A percentile compares a stretch with the other conserved stretches of the same genome.
Conservation (phyloP, 2,797 vertebrate genomes). For the Lithobates pipiens region DNA sequence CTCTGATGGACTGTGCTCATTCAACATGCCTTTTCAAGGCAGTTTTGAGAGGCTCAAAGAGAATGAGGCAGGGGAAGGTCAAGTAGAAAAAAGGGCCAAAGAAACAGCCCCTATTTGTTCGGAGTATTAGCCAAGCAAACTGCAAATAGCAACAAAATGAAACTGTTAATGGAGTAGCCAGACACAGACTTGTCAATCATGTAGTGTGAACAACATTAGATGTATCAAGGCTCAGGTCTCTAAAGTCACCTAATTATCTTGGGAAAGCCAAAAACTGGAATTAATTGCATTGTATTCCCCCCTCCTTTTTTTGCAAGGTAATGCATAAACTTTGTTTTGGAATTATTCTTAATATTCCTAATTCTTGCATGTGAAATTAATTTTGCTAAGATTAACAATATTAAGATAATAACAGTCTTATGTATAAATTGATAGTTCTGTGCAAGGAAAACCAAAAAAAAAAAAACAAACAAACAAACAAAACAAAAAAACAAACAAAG, state of each 20-base stretch:
- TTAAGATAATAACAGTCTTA: too few species aligned
- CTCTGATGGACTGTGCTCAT: constrained; percentile 95
- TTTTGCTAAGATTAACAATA: too few species aligned
- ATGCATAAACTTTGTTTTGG: constrained; percentile 81
- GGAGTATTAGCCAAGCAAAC: constrained; percentile 97
- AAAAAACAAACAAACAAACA: too few species aligned
- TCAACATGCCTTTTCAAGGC: constrained; percentile 93
- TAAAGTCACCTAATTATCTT: constrained; percentile 91
- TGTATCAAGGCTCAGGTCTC: constrained; percentile 77
- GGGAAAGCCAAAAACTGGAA: constrained; percentile 82
- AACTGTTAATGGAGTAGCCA: constrained; percentile 99
- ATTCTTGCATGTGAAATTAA: neutral
- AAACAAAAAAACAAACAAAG: too few species aligned
- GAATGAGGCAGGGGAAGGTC: constrained; percentile 98
- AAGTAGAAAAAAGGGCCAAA: constrained; percentile 96
- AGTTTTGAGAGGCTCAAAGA: constrained; percentile 96
- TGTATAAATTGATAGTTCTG: too few species aligned
- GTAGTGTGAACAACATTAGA: constrained; percentile 91
- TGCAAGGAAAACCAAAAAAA: too few species aligned
- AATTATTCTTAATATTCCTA: constrained; percentile 75
- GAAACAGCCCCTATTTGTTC: constrained; percentile 98
- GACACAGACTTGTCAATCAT: constrained; percentile 99
- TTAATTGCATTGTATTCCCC: constrained; percentile 84
- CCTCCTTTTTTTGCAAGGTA: constrained; percentile 78
- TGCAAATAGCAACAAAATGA: constrained; percentile 97